Base-by-base conservation (phyloP, 2,888 invertebrate genomes). In the Exocentrus adspersus region DNA sequence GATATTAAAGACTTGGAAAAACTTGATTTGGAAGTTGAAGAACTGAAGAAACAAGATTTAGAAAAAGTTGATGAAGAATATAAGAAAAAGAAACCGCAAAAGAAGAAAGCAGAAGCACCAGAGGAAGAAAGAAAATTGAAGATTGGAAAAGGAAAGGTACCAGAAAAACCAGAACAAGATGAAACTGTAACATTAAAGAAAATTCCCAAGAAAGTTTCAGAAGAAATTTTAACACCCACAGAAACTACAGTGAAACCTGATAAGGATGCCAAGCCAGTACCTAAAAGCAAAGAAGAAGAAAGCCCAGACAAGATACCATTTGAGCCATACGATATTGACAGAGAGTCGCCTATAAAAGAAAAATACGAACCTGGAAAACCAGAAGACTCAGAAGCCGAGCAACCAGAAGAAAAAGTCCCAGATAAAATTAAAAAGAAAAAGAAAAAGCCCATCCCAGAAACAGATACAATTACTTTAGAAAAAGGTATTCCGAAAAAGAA, bases 181-280 rank as follows among this genome's bases (percentile, higher is more conserved):
- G 87, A 87, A 72, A 79, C 76, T 14, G 79, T 87, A 0, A 82
- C 81, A 17, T 78, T 87, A n/a, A 87, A 86, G 73, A 87, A 87
- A 75, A 79, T 85, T 50, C 85, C 86, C 1, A 73, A 81, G 56
- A 86, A 85, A 63, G 66, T 75, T 16, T 73, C 76, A 12, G 76
- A 77, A 46, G 80, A 79, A 64, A 76, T 78, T 16, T 73, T 81
- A 63, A 59, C 69, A 20, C 78, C 78, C 14, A 81, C 82, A 63
- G 77, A 79, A 61, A 78, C 78, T 24, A 72, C 74, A 70, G 73
- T 78, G 12, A 73, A 82, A 76, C 4, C 37, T 30, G 54, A 43
- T 7, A 37, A 28, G 6, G 17, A 6, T 54, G 30, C n/a, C 6
- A 43, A 24, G 30, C 9, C 3, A 16, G 17, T 24, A 3, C 65